Base-by-base conservation (phyloP, 2,113 vertebrate genomes). In the Heloderma charlesbogerti region DNA sequence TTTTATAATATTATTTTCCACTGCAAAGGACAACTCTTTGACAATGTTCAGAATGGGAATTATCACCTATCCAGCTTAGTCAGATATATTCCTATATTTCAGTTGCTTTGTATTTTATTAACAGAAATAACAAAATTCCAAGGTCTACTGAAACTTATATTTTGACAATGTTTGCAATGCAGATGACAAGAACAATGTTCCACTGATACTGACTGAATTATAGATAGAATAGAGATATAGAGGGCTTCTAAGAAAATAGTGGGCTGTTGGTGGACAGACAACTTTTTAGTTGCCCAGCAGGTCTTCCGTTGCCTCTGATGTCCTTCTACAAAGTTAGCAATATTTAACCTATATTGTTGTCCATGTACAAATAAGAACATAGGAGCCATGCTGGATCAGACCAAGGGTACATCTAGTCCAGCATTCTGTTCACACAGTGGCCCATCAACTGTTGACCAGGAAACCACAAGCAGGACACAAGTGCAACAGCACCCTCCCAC, bases 91-190 rank as follows among this genome's bases (percentile, higher is more conserved):
- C 29, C 22, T 85, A 84, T 69, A 79, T 90, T 83, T 63, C 57
- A 90, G 91, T 85, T 90, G 63, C 83, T n/a, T 87, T 69, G 48
- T 66, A 74, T 43, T 91, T 85, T 4, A 0, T 37, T 67, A 81
- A 45, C 72, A 84, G 87, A 92, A 86, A 91, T 18, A 7, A 66
- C 93, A 60, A 87, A 91, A 91, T 54, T 72, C 66, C 37, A 1
- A 4, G 37, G 75, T 87, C 60, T 81, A 31, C 1, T 78, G 16
- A 48, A 15, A 51, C 60, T 3, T 57, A 29, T 77, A 87, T 18
- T 75, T 29, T 75, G 90, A n/a, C 37, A 43, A 8, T 15, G 22
- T 37, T 34, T 40, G 15, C 51, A 78, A 12, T 72, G 13, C 3
- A 10, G 16, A 10, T 5, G 1, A 54, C 13, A 6, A 43, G 34